Evolutionary conservation across 2,888 invertebrate genomes (phyloP), one percentile per base, ranked within the genome.

Genomic region (Drosophila parthenogenetica): DNA sequence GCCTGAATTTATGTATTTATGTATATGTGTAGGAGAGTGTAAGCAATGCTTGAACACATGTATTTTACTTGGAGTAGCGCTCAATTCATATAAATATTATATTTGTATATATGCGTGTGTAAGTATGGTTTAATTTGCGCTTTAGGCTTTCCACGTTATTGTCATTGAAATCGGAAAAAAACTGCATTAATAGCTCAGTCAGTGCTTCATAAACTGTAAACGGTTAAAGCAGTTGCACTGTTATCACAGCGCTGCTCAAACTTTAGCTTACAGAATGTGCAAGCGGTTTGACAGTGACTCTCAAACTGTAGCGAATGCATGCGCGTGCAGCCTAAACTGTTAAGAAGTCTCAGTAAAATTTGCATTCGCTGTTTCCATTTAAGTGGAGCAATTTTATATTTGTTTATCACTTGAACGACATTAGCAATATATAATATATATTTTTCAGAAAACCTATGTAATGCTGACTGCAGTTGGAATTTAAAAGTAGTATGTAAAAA

Each of bases 101-200:
- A 16, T 39, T 3, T 60, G 13, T 42, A 17, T 32, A 19, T 54
- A 42, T 25, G 48, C 32, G 45, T 48, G 60, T 61, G 58, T 66
- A 43, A 54, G 50, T 63, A 61, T 58, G 69, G 53, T 59, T 82
- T 87, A 87, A 83, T 87, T 87, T 87, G 68, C 70, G 75, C 79
- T 79, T 82, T 60, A 69, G 61, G 50, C 73, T 73, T 70, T 67
- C 32, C 54, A 63, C 73, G 58, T 60, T 58, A 72, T 70, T 87
- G 83, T 42, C 86, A 77, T 73, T 87, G 82, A 82, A 79, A 79
- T 72, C 45, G 69, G 54, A 76, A 85, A 73, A 70, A 69, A 87
- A 69, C 48, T 71, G 72, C 60, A 74, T 79, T 67, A 60, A 72
- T 66, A 49, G 25, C 25, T 37, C 42, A 42, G 22, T 14, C 51